Evolutionary conservation across 2,797 vertebrate species (phyloP), one percentile per base, ranked within the genome.

Genomic region (Coregonus ussuriensis): DNA sequence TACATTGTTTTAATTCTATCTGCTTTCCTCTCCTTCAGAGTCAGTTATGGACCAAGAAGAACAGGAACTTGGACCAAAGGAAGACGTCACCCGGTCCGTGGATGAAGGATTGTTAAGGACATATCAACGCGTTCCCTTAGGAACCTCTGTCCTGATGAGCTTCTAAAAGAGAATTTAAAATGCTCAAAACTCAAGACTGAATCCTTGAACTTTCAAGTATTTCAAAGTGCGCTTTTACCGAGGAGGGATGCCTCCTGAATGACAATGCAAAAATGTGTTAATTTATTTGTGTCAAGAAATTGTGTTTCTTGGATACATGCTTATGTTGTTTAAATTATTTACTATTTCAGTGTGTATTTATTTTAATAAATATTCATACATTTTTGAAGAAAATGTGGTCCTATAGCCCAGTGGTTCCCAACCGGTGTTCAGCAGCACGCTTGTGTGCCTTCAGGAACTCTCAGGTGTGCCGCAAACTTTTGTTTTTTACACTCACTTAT

Each of bases 351-450:
- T 83, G 72, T 92, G 89, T 95, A 94, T 94, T 94, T 95, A 95
- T 95, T 95, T 91, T 83, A 95, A 94, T 94, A 95, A 95, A 95
- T 92, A 89, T 91, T 85, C 80, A 71, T 79, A 77, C 81, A 81
- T 72, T 87, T 93, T 91, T 88, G 73, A 87, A 83, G 88, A 83
- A 86, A 84, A 74, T 37, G 35, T 41, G 31, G 31, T 35, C 33
- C n/a, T 73, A 25, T 29, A 59, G 51, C 33, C 14, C 41, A 47
- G 41, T 66, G 72, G 51, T 65, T 54, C 1, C 2, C 15, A 71
- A 4, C 0, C 41, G 80, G 78, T 83, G 35, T 47, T 47, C 41
- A 47, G 0, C 41, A 33, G 31, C 31, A 33, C 25, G 31, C 31
- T 33, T 33, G 31, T 33, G 31, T 33, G 31, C 31, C 31, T 33